Evolutionary conservation across 2,888 invertebrate species (phyloP).

Genomic region (Tolmerus cingulatus): DNA sequence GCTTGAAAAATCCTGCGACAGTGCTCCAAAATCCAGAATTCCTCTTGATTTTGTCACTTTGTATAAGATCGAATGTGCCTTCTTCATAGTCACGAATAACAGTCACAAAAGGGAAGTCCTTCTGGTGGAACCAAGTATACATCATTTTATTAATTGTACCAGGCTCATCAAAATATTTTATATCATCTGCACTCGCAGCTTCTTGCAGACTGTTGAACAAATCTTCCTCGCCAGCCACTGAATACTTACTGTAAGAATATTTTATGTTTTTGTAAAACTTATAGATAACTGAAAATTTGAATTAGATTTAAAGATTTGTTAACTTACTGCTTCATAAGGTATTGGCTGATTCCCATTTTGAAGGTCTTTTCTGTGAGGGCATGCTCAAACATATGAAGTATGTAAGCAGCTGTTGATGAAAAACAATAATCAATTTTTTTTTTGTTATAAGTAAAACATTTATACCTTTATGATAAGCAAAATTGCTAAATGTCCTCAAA

Average conservation of each 20-base stretch:
- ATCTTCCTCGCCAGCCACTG: slow-evolving; percentile 57
- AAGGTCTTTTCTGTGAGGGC: slow-evolving; percentile 67
- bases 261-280: background rate
- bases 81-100: slow-evolving; percentile 65
- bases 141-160: slow-evolving; percentile 69
- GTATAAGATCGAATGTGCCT: slow-evolving; percentile 66
- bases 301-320: background rate
- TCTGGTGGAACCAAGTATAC: slow-evolving; percentile 69
- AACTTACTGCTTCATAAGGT: background rate
- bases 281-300: background rate
- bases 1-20: background rate
- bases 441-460: background rate
- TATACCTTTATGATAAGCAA: slow-evolving; percentile 12
- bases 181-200: slow-evolving; percentile 53
- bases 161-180: slow-evolving; percentile 39
- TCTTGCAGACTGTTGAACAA: slow-evolving; percentile 56
- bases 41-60: slow-evolving; percentile 53
- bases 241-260: slow-evolving; percentile 55
- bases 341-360: slow-evolving; percentile 64
- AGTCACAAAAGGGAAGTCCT: slow-evolving; percentile 69
- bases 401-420: slow-evolving; percentile 64
- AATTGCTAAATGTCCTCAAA: background rate
- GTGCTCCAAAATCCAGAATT: background rate
- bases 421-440: background rate
- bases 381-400: slow-evolving; percentile 69